phyloP scores from a whole-genome alignment of 2,113 vertebrate genomes.

The Cyanistes caeruleus region DNA sequence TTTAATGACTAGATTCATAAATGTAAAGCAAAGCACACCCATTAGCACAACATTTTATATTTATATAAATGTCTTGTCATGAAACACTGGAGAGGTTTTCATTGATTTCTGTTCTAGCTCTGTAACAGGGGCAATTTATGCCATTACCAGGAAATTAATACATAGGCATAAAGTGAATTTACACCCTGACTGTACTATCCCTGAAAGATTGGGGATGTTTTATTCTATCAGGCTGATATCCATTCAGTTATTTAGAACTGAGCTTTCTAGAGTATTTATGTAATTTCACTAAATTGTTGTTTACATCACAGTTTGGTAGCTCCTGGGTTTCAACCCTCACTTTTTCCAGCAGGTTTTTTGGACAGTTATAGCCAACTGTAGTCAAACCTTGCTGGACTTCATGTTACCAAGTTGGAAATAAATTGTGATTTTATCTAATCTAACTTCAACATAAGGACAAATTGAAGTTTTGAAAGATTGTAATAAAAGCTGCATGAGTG shows the following conservation, averaged over 20 bases:
- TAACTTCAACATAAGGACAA: constrained; percentile 32
- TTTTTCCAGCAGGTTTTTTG: not conserved
- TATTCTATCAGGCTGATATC: not conserved
- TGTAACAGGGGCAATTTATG: not conserved
- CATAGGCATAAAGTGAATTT: not conserved
- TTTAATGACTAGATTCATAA: not conserved
- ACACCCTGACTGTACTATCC: not conserved
- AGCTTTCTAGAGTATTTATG: not conserved
- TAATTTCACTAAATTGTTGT: not conserved
- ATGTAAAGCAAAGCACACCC: not conserved
- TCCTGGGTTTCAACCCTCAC: not conserved
- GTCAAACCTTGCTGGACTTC: not conserved
- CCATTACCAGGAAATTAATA: not conserved
- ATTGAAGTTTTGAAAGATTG: constrained; percentile 54
- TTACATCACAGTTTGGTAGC: not conserved
- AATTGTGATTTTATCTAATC: constrained; percentile 72
- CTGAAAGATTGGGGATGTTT: not conserved
- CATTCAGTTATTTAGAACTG: not conserved
- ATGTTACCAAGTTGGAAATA: constrained; percentile 39
- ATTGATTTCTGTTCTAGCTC: not conserved
- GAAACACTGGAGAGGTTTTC: not conserved
- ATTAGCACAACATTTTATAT: not conserved
- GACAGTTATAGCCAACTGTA: not conserved
- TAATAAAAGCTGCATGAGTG: constrained; percentile 26
- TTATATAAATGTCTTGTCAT: not conserved